Base-by-base conservation (phyloP, 2,888 invertebrate genomes). In the Hybos culiciformis region DNA sequence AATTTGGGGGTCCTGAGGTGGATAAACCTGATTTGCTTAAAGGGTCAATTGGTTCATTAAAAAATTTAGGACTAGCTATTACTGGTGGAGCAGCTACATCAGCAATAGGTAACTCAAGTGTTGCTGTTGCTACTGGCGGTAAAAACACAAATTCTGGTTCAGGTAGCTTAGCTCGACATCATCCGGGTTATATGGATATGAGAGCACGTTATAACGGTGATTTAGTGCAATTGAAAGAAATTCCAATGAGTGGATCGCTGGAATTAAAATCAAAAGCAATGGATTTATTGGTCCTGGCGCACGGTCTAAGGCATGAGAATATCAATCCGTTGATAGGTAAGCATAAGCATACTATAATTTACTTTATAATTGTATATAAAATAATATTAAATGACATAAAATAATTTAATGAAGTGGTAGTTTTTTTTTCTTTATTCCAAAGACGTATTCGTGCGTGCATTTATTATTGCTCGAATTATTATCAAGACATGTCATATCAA, bases 121-220 rank as follows among this genome's bases (percentile, higher is more conserved):
- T 64, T 11, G 60, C 60, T 45, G 56, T 53, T 43, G 52, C 32
- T 18, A 37, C 37, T 12, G 39, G 17, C 11, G 42, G 19, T n/a
- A 57, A 57, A 32, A 63, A 59, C 4, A 65, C 59, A 50, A 56
- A 48, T n/a, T 59, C 62, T 4, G 57, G 61, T 1, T 54, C 70
- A 5, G 71, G 70, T 18, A 78, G 74, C 56, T 67, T 77, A 48
- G 73, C 73, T 36, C 60, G 75, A 32, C 74, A 75, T 50, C 74
- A 75, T 50, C 71, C 74, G 52, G 71, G 74, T 38, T 52, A 62
- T 29, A 70, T 76, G 48, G 86, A 86, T 63, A 79, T 79, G 51
- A 74, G 83, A 47, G 85, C 84, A 1, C 71, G 87, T 56, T 91
- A 87, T 62, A 90, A 90, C 69, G 92, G 92, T 2, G 92, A 93